Conservation (phyloP, 2,113 vertebrate species). For the Festucalex cinctus region DNA sequence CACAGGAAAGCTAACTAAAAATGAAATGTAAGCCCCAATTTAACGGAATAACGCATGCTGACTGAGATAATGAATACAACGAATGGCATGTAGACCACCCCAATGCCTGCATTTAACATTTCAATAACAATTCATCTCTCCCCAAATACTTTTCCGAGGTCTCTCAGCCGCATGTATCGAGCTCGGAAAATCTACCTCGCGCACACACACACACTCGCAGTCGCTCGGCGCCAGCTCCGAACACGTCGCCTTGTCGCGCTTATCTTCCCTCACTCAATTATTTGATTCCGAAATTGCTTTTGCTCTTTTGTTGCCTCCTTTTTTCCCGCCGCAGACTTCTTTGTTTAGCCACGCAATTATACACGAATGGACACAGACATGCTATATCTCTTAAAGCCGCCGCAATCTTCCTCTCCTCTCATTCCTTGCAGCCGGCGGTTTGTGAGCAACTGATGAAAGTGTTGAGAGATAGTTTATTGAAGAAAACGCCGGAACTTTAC, state of each 20-base stretch:
- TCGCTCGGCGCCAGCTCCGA: background rate
- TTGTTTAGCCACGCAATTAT: slow-evolving; percentile 13
- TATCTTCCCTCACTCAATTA: slow-evolving; percentile 12
- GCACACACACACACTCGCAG: background rate
- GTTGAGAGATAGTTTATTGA: background rate
- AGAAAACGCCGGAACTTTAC: background rate
- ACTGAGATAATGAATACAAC: background rate
- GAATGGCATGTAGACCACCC: background rate
- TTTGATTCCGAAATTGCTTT: slow-evolving; percentile 27
- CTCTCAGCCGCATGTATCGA: slow-evolving; percentile 19
- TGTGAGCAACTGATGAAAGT: background rate
- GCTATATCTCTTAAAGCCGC: background rate
- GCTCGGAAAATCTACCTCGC: background rate
- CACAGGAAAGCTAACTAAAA: no score
- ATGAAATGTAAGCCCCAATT: no score
- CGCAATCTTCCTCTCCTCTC: background rate
- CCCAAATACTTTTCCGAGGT: slow-evolving; percentile 46
- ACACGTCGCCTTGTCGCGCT: background rate
- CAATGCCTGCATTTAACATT: slow-evolving; percentile 38
- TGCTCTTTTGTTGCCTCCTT: slow-evolving; percentile 12
- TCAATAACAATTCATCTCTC: slow-evolving; percentile 52
- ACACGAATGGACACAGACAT: background rate
- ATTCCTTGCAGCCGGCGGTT: background rate
- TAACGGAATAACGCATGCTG: background rate
- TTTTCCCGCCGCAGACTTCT: background rate